These are phyloP conservation scores for Cosmia pyralina DNA, from an alignment of 2,888 invertebrate species.

Conservation along the genomic window DNA sequence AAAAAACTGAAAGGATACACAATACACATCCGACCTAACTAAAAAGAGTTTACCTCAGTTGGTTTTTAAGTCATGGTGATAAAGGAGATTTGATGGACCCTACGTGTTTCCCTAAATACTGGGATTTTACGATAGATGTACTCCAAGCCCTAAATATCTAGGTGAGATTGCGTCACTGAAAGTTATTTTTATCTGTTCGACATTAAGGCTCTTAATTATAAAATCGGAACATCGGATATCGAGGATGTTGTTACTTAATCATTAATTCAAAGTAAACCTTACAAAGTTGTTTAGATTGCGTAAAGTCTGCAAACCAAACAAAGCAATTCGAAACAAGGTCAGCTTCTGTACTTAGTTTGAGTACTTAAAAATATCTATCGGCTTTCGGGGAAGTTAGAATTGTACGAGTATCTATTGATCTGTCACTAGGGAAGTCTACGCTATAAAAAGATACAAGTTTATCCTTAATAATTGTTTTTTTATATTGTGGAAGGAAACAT, in stretches of 20 bases:
- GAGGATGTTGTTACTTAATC: conserved; percentile 40
- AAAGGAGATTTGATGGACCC: neutral
- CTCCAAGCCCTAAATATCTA: conserved; percentile 9
- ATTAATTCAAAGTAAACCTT: conserved; percentile 61
- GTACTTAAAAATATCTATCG: conserved; percentile 31
- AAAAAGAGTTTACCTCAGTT: neutral
- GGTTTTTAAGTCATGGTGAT: neutral
- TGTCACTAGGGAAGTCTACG: conserved; percentile 11
- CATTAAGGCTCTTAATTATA: conserved; percentile 36
- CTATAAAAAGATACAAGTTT: neutral
- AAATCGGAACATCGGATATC: conserved; percentile 15
- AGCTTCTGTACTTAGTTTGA: conserved; percentile 26
- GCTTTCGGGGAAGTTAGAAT: conserved; percentile 20
- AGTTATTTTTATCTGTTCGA: conserved; percentile 37
- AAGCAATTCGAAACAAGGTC: conserved; percentile 48
- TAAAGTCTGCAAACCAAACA: conserved; percentile 51
- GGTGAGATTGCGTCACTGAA: conserved; percentile 11
- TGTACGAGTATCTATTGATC: neutral
- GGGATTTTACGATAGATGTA: neutral
- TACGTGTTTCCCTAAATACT: neutral
- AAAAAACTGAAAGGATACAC: neutral
- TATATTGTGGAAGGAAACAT: neutral
- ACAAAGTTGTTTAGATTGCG: conserved; percentile 59
- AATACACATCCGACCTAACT: neutral
- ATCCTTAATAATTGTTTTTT: neutral